Conservation (phyloP, 1,140 invertebrate genomes). For the Conus betulinus region DNA sequence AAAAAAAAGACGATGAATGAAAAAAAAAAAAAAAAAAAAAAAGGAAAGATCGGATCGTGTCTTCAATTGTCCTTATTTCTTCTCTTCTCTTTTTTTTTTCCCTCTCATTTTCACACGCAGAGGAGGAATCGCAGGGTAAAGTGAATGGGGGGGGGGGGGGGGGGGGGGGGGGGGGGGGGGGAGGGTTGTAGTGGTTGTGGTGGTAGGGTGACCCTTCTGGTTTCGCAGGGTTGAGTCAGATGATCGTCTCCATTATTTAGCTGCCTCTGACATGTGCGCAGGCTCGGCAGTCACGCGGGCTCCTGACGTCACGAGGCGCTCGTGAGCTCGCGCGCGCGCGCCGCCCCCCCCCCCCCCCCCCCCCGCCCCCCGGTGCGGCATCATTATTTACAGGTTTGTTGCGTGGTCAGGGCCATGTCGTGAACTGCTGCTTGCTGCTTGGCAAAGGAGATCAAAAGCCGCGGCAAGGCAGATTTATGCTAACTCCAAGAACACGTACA, state of each 20-base stretch:
- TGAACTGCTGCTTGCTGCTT: slow-evolving; percentile 11
- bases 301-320: too few relatives aligned
- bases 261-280: too few relatives aligned
- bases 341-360: background rate
- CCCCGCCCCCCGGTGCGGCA: background rate
- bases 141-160: too few relatives aligned
- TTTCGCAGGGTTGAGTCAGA: too few relatives aligned
- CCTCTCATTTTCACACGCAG: background rate
- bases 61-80: background rate
- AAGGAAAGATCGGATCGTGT: background rate
- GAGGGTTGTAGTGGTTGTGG: too few relatives aligned
- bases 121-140: background rate
- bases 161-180: too few relatives aligned
- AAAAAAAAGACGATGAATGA: background rate
- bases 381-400: slow-evolving; percentile 10
- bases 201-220: too few relatives aligned
- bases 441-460: slow-evolving; percentile 13
- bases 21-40: background rate
- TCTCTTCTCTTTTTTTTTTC: background rate
- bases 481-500: background rate
- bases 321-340: too few relatives aligned
- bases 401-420: background rate
- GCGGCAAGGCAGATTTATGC: background rate
- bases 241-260: too few relatives aligned
- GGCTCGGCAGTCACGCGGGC: too few relatives aligned